phyloP scores from a whole-genome alignment of 1,140 invertebrate species.

The Condylostylus longicornis region DNA sequence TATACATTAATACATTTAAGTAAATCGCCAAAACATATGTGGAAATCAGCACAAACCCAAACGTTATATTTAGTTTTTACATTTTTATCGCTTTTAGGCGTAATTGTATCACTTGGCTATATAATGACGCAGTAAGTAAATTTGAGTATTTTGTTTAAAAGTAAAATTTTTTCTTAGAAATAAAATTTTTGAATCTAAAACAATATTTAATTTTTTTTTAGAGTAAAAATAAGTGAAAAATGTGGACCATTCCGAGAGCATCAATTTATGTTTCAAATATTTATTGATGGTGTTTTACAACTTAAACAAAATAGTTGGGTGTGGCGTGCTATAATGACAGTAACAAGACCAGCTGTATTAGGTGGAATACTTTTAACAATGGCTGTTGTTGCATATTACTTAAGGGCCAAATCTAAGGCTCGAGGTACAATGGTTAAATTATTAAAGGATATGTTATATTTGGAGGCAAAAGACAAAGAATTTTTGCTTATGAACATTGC shows the following conservation, averaged over 20 bases:
- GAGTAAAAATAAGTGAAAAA: slow-evolving; percentile 27
- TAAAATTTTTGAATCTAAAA: no score
- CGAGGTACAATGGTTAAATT: slow-evolving; percentile 46
- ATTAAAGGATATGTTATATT: slow-evolving; percentile 48
- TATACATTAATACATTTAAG: slow-evolving; percentile 37
- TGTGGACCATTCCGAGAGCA: slow-evolving; percentile 39
- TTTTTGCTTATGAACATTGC: slow-evolving; percentile 47
- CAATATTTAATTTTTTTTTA: no score
- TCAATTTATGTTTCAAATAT: slow-evolving; percentile 34
- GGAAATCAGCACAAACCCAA: slow-evolving; percentile 55
- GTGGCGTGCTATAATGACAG: slow-evolving; percentile 31
- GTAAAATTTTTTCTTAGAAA: slow-evolving; percentile 4
- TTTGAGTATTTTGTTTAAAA: no score
- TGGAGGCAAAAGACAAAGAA: slow-evolving; percentile 59
- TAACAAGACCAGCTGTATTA: slow-evolving; percentile 36
- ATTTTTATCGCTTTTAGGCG: slow-evolving; percentile 44
- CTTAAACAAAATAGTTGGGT: slow-evolving; percentile 30
- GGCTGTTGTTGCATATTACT: slow-evolving; percentile 49
- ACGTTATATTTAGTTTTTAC: slow-evolving; percentile 51
- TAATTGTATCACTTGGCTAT: slow-evolving; percentile 40
- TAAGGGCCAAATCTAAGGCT: slow-evolving; percentile 45
- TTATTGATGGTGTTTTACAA: slow-evolving; percentile 33
- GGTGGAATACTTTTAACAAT: slow-evolving; percentile 36
- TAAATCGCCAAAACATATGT: slow-evolving; percentile 41
- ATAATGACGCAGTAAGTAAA: slow-evolving; percentile 39